phyloP scores from a whole-genome alignment of 1,140 invertebrate genomes.

The Saccostrea glomerata region DNA sequence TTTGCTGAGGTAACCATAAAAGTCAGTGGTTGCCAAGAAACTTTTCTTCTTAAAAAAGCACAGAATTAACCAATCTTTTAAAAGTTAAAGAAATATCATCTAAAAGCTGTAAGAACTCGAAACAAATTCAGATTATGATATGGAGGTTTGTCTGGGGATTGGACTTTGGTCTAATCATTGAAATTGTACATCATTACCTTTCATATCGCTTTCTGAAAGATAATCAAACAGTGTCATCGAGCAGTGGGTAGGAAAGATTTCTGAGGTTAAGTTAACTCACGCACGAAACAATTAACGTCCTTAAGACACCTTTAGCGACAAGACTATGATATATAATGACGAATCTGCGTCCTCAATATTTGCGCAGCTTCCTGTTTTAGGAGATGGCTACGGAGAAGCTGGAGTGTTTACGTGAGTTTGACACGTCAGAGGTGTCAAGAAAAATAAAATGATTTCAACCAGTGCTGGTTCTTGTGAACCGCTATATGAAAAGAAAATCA shows the following conservation, averaged over 20 bases:
- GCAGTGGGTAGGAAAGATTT: background rate
- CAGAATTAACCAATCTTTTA: no score
- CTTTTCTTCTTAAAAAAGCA: no score
- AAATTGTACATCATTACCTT: background rate
- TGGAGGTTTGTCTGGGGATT: no score
- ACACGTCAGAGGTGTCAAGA: background rate
- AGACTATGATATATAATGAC: conserved; percentile 17
- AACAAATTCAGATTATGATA: no score
- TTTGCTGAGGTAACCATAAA: no score
- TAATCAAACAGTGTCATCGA: background rate
- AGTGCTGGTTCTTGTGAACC: background rate
- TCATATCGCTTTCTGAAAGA: background rate
- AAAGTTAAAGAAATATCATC: no score
- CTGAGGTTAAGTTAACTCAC: background rate
- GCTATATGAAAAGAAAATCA: background rate
- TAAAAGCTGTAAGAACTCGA: no score
- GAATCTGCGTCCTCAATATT: conserved; percentile 21
- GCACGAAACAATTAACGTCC: conserved; percentile 11
- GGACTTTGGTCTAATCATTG: background rate
- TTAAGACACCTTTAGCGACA: background rate
- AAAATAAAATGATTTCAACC: background rate
- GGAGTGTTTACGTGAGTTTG: background rate
- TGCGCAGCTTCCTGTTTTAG: conserved; percentile 14
- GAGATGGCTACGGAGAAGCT: background rate
- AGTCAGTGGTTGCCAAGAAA: no score